Conservation (phyloP, 2,888 invertebrate genomes). For the Keiferia lycopersicella region DNA sequence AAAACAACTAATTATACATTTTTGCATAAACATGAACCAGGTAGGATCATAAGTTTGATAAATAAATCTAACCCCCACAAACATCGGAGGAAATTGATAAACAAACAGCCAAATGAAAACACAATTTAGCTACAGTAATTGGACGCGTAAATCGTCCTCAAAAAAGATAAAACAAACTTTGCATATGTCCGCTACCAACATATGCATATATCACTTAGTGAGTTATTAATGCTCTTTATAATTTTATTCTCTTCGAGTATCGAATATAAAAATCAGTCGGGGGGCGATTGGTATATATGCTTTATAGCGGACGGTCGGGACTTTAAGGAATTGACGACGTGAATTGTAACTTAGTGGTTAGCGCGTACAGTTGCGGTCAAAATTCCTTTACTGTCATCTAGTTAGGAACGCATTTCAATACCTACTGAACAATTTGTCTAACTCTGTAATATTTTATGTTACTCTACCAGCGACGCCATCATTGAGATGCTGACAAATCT, state of each 20-base stretch:
- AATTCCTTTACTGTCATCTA: constrained; percentile 26
- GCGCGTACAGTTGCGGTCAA: constrained; percentile 34
- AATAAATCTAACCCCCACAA: background rate
- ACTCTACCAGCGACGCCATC: background rate
- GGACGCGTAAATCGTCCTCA: constrained; percentile 53
- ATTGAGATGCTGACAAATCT: background rate
- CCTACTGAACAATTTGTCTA: background rate
- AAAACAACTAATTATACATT: background rate
- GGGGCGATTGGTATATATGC: constrained; percentile 61
- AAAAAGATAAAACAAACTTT: constrained; percentile 45
- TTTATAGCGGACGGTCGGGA: constrained; percentile 56
- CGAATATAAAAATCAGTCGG: constrained; percentile 77
- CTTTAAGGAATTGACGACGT: constrained; percentile 55
- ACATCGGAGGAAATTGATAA: constrained; percentile 17
- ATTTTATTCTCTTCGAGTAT: constrained; percentile 72
- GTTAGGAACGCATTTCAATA: background rate
- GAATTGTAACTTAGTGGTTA: constrained; percentile 44
- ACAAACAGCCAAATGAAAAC: constrained; percentile 27
- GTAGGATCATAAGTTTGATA: background rate
- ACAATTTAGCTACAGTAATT: constrained; percentile 45
- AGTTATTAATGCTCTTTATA: constrained; percentile 71
- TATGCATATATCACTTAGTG: constrained; percentile 65
- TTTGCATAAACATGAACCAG: background rate
- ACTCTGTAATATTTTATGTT: background rate
- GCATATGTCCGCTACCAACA: constrained; percentile 57